Base-by-base conservation (phyloP, 2,113 vertebrate genomes). In the Pelodiscus sinensis region DNA sequence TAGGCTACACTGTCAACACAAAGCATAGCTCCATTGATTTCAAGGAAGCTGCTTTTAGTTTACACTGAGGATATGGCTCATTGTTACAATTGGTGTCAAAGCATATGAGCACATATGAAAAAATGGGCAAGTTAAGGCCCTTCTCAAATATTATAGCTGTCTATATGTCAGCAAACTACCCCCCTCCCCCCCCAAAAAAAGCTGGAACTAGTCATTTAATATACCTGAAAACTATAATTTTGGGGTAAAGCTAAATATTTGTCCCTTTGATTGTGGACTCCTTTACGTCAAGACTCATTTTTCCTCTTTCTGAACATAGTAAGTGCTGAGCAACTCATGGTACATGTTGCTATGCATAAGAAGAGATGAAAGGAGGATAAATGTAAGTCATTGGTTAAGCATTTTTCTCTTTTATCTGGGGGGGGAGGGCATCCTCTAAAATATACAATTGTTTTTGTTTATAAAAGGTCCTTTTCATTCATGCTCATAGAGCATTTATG, bases 121-220 rank as follows among this genome's bases (percentile, higher is more conserved):
- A 52, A 35, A 44, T 5, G 29, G 31, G 21, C 27, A 0, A 31
- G 0, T 81, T 88, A 50, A 78, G 58, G 15, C 79, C 9, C 12
- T 86, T 86, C 0, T 82, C 27, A 78, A 29, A 62, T 62, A 25
- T 62, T 25, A 27, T 27, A 62, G 25, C 58, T 62, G 24, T 27
- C 58, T 62, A 62, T 2, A 62, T 29, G 27, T 13, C 27, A 14
- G 27, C 27, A 27, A 62, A 62, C 58, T 62, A 29, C 60, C 60
- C 1, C 1, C 5, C 38, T 5, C 5, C 38, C 38, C 44, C 44
- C 44, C 44, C 5, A 1, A 16, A 29, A 0, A 14, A 7, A 57
- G 2, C 6, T 84, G 0, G 0, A 0, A 71, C 92, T 90, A 58
- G 3, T 77, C 27, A 62, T n/a, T 5, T 2, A 81, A 54, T 29